Conservation (phyloP, 2,888 invertebrate species). For the Orchestes rusci region DNA sequence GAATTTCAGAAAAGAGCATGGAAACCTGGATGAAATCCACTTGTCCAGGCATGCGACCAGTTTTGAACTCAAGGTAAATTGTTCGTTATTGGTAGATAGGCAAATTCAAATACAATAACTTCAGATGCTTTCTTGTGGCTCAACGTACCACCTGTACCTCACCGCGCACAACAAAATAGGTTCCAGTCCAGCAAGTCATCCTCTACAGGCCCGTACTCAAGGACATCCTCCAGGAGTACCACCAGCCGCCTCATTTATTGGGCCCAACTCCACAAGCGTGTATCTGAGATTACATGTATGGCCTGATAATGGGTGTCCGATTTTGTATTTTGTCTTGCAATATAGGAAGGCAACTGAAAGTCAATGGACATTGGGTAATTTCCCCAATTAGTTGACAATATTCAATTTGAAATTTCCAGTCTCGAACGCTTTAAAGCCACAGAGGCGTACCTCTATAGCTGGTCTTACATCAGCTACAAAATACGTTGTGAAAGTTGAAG, state of each 20-base stretch:
- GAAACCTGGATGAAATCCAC: conserved; percentile 58
- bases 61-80: conserved; percentile 56
- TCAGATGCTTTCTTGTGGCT: conserved; percentile 60
- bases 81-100: too few species aligned
- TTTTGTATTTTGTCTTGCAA: conserved; percentile 62
- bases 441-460: conserved; percentile 58
- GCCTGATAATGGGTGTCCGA: conserved; percentile 68
- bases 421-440: conserved; percentile 63
- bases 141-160: conserved; percentile 64
- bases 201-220: conserved; percentile 61
- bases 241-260: conserved; percentile 53
- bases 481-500: conserved; percentile 64
- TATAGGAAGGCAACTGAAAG: conserved; percentile 57
- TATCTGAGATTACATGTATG: conserved; percentile 60
- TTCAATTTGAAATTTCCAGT: conserved; percentile 42
- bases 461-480: conserved; percentile 60
- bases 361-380: conserved; percentile 59
- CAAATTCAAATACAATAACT: too few species aligned
- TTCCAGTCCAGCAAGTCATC: conserved; percentile 60
- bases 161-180: conserved; percentile 67
- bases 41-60: conserved; percentile 59
- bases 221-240: conserved; percentile 66
- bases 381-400: background rate
- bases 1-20: conserved; percentile 47
- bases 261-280: conserved; percentile 65